Evolutionary conservation across 2,888 invertebrate species (phyloP).

Genomic region (Palloptera scutellata): DNA sequence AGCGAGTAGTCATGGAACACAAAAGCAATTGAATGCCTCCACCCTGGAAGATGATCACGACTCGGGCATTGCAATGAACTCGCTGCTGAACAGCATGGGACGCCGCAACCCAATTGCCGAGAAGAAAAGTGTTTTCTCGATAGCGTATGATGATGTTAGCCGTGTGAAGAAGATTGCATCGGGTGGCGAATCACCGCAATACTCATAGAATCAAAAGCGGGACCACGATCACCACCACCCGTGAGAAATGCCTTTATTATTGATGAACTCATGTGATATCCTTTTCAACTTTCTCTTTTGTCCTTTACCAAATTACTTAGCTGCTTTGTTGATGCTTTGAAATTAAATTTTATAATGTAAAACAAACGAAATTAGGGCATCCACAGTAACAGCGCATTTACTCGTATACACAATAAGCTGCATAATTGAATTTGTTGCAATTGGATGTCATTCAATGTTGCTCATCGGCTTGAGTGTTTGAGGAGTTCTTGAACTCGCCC

Average conservation of each 20-base stretch:
- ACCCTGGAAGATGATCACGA: slow-evolving; percentile 76
- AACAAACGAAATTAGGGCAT: too few relatives aligned
- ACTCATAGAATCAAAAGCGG: slow-evolving; percentile 52
- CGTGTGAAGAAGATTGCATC: slow-evolving; percentile 83
- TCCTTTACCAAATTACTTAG: too few relatives aligned
- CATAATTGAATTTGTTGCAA: too few relatives aligned
- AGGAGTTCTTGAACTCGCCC: too few relatives aligned
- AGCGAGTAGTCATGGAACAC: too few relatives aligned
- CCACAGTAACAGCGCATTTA: too few relatives aligned
- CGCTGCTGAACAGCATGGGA: slow-evolving; percentile 68
- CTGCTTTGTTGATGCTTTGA: too few relatives aligned
- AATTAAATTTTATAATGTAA: too few relatives aligned
- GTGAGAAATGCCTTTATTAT: background rate
- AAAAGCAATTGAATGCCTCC: slow-evolving; percentile 69
- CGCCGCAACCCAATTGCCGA: slow-evolving; percentile 77
- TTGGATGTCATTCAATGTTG: too few relatives aligned
- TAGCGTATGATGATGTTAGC: slow-evolving; percentile 86
- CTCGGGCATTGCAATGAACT: slow-evolving; percentile 80
- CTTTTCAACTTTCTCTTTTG: slow-evolving; percentile 29
- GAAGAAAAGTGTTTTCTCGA: slow-evolving; percentile 92
- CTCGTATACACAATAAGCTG: too few relatives aligned
- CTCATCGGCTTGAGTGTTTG: too few relatives aligned
- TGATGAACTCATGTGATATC: slow-evolving; percentile 49
- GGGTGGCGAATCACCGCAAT: slow-evolving; percentile 80
- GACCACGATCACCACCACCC: background rate